Conservation (phyloP, 2,113 vertebrate species). For the Pseudorectes ferrugineus region DNA sequence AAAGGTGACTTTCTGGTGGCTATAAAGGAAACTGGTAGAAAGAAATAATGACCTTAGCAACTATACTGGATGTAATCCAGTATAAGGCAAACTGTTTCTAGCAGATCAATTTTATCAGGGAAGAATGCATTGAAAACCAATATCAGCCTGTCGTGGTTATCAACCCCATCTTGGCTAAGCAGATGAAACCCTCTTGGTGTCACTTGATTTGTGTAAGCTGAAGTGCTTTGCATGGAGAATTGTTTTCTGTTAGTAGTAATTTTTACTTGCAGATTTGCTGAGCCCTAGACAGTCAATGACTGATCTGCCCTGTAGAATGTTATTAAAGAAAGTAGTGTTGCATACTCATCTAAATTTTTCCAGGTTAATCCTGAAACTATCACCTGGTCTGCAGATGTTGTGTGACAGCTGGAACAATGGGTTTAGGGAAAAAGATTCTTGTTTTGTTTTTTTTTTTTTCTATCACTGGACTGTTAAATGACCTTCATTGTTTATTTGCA, state of each 20-base stretch:
- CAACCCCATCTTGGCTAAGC: constrained; percentile 42
- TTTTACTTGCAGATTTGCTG: constrained; percentile 17
- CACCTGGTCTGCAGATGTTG: background rate
- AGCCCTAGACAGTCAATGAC: background rate
- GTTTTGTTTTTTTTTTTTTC: background rate
- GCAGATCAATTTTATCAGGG: constrained; percentile 11
- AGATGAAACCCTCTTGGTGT: constrained; percentile 16
- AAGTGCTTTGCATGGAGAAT: constrained; percentile 34
- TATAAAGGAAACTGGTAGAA: background rate
- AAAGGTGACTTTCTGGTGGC: background rate
- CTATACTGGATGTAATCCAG: background rate
- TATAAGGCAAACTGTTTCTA: background rate
- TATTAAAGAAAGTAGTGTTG: background rate
- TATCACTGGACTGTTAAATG: background rate
- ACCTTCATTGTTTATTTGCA: background rate
- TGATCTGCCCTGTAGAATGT: background rate
- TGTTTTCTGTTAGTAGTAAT: constrained; percentile 1
- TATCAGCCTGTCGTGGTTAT: constrained; percentile 43
- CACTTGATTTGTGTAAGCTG: constrained; percentile 9
- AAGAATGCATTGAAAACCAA: constrained; percentile 17
- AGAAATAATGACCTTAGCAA: background rate
- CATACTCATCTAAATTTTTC: background rate
- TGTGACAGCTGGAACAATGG: background rate
- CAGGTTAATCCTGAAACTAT: background rate
- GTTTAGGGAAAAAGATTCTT: background rate